Percentiles rank a stretch among this genome's conserved stretches.
phyloP scores from a whole-genome alignment of 2,113 vertebrate genomes.

The Prunella fulvescens region DNA sequence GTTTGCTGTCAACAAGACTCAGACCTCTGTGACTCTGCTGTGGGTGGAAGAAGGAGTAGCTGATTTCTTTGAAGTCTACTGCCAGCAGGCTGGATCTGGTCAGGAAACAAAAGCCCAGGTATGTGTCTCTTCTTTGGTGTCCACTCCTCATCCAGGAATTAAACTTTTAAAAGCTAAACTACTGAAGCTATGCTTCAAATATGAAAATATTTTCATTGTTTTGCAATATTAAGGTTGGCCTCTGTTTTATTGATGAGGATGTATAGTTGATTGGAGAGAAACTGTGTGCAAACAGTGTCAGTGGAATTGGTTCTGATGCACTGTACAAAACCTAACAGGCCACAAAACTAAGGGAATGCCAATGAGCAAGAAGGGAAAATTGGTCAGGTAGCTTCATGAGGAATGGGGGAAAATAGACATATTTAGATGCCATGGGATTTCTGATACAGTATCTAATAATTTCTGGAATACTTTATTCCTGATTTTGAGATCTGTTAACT shows the following conservation, averaged over 20 bases:
- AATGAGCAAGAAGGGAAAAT: neutral
- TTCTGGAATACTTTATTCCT: neutral
- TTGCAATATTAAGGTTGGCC: neutral
- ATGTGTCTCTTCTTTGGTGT: neutral
- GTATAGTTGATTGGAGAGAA: neutral
- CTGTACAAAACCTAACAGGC: neutral
- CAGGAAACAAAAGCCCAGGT: constrained; percentile 79
- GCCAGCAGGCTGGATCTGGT: constrained; percentile 69
- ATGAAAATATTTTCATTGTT: neutral
- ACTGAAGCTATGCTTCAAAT: neutral
- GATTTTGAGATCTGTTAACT: neutral
- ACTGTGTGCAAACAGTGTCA: neutral
- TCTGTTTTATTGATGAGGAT: neutral
- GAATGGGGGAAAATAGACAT: neutral
- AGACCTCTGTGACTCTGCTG: constrained; percentile 88
- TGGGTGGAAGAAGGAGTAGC: constrained; percentile 94
- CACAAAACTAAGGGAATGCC: neutral
- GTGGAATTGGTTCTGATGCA: neutral
- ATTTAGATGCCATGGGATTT: neutral
- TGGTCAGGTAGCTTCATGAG: neutral
- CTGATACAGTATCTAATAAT: neutral
- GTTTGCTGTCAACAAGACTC: constrained; percentile 89
- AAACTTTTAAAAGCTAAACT: neutral
- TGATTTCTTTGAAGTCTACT: constrained; percentile 89
- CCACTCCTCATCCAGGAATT: neutral